Evolutionary conservation across 2,888 invertebrate genomes (phyloP).

Genomic region (Ctenicera cuprea): DNA sequence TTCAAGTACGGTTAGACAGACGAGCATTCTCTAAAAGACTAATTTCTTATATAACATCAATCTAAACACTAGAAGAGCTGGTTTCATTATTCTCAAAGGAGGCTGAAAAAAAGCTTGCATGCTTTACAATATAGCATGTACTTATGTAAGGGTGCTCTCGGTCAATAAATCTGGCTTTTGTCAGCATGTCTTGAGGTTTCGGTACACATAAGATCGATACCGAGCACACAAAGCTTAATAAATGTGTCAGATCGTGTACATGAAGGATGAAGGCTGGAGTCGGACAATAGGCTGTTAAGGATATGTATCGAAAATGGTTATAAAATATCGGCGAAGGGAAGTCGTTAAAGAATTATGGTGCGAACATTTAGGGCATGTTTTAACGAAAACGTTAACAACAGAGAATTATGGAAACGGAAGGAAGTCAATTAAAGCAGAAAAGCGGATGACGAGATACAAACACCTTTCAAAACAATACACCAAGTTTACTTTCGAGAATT

Average conservation of each 20-base stretch:
- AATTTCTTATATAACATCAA: slow-evolving; percentile 15
- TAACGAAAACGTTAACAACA: slow-evolving; percentile 26
- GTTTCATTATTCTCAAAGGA: slow-evolving; percentile 30
- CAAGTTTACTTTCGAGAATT: slow-evolving; percentile 30
- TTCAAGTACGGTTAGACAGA: too few species aligned
- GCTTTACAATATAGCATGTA: slow-evolving; percentile 35
- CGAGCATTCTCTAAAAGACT: neutral
- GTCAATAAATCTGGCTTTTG: slow-evolving; percentile 52
- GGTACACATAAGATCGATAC: slow-evolving; percentile 42
- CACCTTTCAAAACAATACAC: slow-evolving; percentile 37
- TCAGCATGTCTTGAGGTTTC: slow-evolving; percentile 52
- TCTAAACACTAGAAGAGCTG: slow-evolving; percentile 3
- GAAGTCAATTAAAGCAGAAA: slow-evolving; percentile 38
- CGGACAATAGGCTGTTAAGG: slow-evolving; percentile 26
- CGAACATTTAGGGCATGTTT: slow-evolving; percentile 20
- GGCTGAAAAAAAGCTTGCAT: slow-evolving; percentile 38
- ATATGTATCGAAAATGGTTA: slow-evolving; percentile 9
- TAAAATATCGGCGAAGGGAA: slow-evolving; percentile 13
- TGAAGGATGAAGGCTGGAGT: slow-evolving; percentile 5
- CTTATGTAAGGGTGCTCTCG: slow-evolving; percentile 39
- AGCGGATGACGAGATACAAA: slow-evolving; percentile 33
- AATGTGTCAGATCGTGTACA: slow-evolving; percentile 33
- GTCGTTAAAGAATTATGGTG: slow-evolving; percentile 30
- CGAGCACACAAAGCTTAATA: slow-evolving; percentile 38
- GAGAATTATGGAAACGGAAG: slow-evolving; percentile 39